phyloP scores from a whole-genome alignment of 1,140 invertebrate species.

The Conus ventricosus region DNA sequence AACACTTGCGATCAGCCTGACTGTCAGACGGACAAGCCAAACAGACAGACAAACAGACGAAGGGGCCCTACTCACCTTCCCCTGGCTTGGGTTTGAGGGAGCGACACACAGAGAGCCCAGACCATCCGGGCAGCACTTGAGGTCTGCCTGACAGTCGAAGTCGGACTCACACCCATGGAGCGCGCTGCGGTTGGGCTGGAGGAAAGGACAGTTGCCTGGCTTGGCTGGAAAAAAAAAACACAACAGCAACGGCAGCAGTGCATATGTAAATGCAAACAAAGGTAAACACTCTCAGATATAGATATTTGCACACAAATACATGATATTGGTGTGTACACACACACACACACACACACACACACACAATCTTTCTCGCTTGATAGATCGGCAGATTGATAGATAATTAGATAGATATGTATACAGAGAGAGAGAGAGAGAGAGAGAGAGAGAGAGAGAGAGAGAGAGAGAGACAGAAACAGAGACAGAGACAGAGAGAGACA shows the following conservation, averaged over 20 bases:
- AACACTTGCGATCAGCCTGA: neutral
- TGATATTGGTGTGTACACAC: neutral
- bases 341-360: neutral
- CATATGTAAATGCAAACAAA: neutral
- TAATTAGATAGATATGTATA: neutral
- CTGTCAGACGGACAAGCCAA: neutral
- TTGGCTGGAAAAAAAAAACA: neutral
- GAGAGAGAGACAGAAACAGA: neutral
- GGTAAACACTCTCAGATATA: neutral
- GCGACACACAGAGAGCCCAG: neutral
- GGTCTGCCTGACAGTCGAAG: slow-evolving; percentile 7
- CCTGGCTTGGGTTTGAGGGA: neutral
- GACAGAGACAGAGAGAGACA: neutral
- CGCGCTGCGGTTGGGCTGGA: neutral
- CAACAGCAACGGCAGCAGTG: neutral
- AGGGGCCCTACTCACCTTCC: neutral
- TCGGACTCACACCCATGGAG: neutral
- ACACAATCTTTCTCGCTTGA: neutral
- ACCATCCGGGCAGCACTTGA: slow-evolving; percentile 18
- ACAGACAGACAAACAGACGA: neutral
- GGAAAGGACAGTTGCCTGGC: slow-evolving; percentile 21
- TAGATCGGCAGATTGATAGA: too few relatives aligned
- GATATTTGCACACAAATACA: neutral
- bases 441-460: neutral
- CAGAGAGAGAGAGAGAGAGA: neutral